Conservation (phyloP, 2,797 vertebrate genomes). For the Triplophysa bombifrons region DNA sequence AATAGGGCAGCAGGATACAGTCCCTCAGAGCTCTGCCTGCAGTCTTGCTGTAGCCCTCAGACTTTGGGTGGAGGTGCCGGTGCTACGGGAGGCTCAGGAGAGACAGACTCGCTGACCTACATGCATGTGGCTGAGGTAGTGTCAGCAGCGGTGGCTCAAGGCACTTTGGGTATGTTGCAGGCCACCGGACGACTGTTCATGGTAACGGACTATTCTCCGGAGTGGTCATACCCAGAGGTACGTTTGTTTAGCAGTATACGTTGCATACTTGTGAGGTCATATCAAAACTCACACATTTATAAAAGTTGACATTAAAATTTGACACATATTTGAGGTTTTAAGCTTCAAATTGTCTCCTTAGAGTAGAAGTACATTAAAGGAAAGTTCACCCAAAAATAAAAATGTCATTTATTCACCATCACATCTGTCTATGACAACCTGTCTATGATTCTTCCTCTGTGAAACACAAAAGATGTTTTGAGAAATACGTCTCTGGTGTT, state of each 20-base stretch:
- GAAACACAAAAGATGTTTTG: too few relatives aligned
- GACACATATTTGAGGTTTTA: too few relatives aligned
- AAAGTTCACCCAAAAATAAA: too few relatives aligned
- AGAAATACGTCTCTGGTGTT: too few relatives aligned
- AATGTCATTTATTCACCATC: too few relatives aligned
- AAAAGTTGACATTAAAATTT: background rate
- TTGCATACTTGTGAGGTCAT: background rate
- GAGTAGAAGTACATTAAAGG: background rate
- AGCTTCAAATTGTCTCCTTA: too few relatives aligned
- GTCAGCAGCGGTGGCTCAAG: conserved; percentile 89
- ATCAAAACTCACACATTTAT: background rate
- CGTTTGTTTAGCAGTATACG: conserved; percentile 56
- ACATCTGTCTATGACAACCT: too few relatives aligned
- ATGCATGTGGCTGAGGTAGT: conserved; percentile 98
- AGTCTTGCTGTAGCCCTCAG: conserved; percentile 95
- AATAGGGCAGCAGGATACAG: conserved; percentile 82
- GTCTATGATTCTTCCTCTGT: too few relatives aligned
- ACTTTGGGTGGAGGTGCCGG: conserved; percentile 74
- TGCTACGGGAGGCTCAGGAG: conserved; percentile 80
- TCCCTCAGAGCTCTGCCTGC: conserved; percentile 92
- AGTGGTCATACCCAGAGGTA: conserved; percentile 99
- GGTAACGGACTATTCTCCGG: conserved; percentile 99
- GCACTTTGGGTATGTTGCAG: conserved; percentile 93
- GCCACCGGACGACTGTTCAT: conserved; percentile 95
- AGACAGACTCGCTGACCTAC: conserved; percentile 89